phyloP scores from a whole-genome alignment of 2,888 invertebrate genomes.

The Macaria notata region DNA sequence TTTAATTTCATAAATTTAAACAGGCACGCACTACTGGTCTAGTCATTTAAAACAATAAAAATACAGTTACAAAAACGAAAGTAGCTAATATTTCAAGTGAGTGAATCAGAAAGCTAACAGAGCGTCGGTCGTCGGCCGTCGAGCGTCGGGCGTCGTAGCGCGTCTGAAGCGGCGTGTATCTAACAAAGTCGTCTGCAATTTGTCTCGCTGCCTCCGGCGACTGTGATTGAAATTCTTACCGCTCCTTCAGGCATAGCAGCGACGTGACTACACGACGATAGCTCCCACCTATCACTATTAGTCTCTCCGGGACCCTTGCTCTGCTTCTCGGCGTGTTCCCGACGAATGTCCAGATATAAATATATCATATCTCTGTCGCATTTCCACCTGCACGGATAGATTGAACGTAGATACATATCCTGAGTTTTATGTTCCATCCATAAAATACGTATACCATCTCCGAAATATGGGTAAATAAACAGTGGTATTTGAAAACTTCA shows the following conservation, averaged over 20 bases:
- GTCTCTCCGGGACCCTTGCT: conserved; percentile 18
- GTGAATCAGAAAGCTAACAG: conserved; percentile 14
- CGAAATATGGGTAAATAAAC: too few species aligned
- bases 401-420: background rate
- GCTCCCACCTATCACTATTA: conserved; percentile 30
- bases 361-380: conserved; percentile 18
- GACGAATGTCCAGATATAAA: conserved; percentile 25
- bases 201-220: conserved; percentile 49
- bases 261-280: conserved; percentile 42
- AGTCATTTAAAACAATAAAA: too few species aligned
- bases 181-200: conserved; percentile 59
- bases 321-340: conserved; percentile 19
- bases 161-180: conserved; percentile 35
- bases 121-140: too few species aligned
- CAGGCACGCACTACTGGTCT: too few species aligned
- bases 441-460: background rate
- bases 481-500: too few species aligned
- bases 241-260: conserved; percentile 45
- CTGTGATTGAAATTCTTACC: conserved; percentile 62
- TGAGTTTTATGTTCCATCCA: background rate
- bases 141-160: conserved; percentile 20
- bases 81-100: background rate
- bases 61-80: too few species aligned
- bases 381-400: conserved; percentile 1
- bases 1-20: too few species aligned